phyloP scores from a whole-genome alignment of 2,113 vertebrate genomes.

The Progne subis region DNA sequence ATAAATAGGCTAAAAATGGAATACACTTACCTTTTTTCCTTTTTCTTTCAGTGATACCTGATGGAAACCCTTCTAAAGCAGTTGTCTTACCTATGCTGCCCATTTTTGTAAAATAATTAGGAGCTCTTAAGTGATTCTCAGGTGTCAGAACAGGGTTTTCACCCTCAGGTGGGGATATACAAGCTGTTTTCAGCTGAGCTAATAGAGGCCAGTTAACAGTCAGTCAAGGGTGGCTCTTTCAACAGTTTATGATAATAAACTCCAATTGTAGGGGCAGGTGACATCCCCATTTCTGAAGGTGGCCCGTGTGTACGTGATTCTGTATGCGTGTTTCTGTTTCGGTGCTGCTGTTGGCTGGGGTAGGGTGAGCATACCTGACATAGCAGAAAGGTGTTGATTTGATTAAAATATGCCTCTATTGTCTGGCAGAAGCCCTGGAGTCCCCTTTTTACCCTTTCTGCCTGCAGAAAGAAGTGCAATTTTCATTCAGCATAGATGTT shows the following conservation, averaged over 20 bases:
- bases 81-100: background rate
- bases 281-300: background rate
- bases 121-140: background rate
- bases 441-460: slow-evolving; percentile 31
- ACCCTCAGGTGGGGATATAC: background rate
- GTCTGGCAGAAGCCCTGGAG: slow-evolving; percentile 3
- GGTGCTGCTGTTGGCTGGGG: background rate
- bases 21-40: background rate
- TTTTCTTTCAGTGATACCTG: background rate
- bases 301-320: background rate
- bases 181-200: background rate
- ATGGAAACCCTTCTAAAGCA: background rate
- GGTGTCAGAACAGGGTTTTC: background rate
- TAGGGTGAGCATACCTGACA: slow-evolving; percentile 6
- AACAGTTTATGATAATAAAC: background rate
- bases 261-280: background rate
- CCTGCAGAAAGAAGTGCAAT: slow-evolving; percentile 49
- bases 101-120: background rate
- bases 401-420: slow-evolving; percentile 40
- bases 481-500: slow-evolving; percentile 74
- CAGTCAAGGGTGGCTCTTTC: background rate
- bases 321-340: rapidly evolving
- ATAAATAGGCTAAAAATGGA: background rate
- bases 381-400: slow-evolving; percentile 47
- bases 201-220: background rate